Evolutionary conservation across 2,888 invertebrate genomes (phyloP), one percentile per base, ranked within the genome.

Genomic region (Nemurella pictetii): DNA sequence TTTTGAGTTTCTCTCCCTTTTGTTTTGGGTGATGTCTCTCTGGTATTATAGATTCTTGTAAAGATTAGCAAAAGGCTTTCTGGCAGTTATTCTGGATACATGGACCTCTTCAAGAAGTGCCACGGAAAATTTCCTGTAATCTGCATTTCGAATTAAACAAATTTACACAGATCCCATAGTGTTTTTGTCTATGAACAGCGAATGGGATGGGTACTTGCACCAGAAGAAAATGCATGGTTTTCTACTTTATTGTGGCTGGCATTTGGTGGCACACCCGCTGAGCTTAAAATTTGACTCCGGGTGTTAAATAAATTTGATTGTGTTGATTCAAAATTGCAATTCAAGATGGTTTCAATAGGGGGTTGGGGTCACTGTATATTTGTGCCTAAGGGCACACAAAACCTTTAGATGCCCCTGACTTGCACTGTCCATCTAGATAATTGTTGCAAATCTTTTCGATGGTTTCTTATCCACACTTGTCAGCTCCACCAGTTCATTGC

Each of bases 101-200:
- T 84, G 85, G 83, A 84, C 84, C 5, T 26, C 28, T 28, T 78
- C 26, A 30, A 78, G 26, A 77, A 73, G 80, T 26, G 74, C 28
- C 26, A 4, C 20, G 72, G 77, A 78, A 73, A 80, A 80, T 55
- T 80, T 83, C 81, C 84, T 86, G 86, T 85, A 86, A 83, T 36
- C 83, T 20, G 55, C 85, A 86, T 84, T 84, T 85, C 75, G 78
- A 84, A 55, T 55, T 55, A 55, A 86, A 85, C 83, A 85, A 86
- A 85, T 85, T 86, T 86, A 84, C 84, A 85, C 32, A 83, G 85
- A 86, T 83, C 12, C 75, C 26, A 9, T n/a, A 55, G 20, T 55
- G 15, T 20, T 55, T 55, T 12, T 35, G 35, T 55, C n/a, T n/a
- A n/a, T n/a, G n/a, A n/a, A n/a, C n/a, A n/a, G n/a, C n/a, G 2